Evolutionary conservation across 2,113 vertebrate species (phyloP), one percentile per base, ranked within the genome.

Genomic region (Carlito syrichta): DNA sequence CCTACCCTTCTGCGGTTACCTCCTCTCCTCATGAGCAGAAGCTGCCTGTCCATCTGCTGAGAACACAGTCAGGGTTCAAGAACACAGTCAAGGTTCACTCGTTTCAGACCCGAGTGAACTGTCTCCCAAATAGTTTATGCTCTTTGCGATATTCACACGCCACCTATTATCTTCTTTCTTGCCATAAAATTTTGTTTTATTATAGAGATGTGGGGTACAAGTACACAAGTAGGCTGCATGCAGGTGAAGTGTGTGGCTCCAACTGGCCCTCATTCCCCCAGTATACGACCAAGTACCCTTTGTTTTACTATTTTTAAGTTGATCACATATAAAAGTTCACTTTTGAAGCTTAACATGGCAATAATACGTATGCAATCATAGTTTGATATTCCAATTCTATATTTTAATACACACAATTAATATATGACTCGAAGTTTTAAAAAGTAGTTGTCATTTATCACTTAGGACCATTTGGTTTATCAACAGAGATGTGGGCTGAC

Each of bases 361-460:
- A 50, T 56, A 79, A 27, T n/a, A 87, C 38, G 54, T 79, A 50
- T 19, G 19, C 45, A 43, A 58, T 63, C 54, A 84, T 25, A 88
- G 77, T 16, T 69, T 58, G 20, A 66, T n/a, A 11, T 85, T 90
- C 52, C 54, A 73, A 60, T 22, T 69, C 77, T 58, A 19, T 54
- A 45, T 48, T 96, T 96, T 73, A 81, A 66, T 91, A 35, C 11
- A 73, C 52, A 30, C 90, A 93, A 82, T 73, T 71, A 89, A 95
- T 35, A 45, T 1, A 52, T 20, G 22, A 62, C 38, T 73, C 63
- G 71, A 91, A 40, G 45, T 38, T 81, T 84, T 62, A 48, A 92
- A 71, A 82, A 62, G 10, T 45, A 14, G n/a, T 62, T 62, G 17
- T 6, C 20, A 14, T 32, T 8, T 73, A 8, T 8, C 17, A 52